Evolutionary conservation across 2,888 invertebrate genomes (phyloP).

Genomic region (Erebia palarica): DNA sequence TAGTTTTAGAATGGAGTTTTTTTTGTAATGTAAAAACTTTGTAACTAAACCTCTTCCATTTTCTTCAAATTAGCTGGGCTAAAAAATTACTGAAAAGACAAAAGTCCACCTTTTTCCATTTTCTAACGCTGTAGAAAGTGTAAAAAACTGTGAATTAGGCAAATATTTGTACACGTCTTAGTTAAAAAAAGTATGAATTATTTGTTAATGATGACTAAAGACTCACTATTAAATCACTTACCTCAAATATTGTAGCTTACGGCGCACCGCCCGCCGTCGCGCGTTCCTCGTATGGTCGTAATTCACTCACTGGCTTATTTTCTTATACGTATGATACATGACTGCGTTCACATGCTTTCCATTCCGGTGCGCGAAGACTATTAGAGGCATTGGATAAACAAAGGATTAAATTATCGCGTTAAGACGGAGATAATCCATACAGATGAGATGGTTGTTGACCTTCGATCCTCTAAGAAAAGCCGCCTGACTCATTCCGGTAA

Average conservation of each 20-base stretch:
- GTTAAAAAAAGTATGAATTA: conserved; percentile 50
- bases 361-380: conserved; percentile 71
- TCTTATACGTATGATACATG: conserved; percentile 78
- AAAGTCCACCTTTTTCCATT: too few species aligned
- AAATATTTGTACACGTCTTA: not conserved
- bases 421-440: conserved; percentile 77
- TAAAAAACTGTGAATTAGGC: not conserved
- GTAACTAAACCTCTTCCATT: too few species aligned
- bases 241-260: conserved; percentile 57
- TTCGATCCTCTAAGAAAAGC: conserved; percentile 55
- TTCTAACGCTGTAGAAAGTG: not conserved
- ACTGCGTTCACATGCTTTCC: conserved; percentile 62
- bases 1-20: too few species aligned
- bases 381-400: conserved; percentile 79
- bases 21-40: too few species aligned
- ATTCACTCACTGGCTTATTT: conserved; percentile 74
- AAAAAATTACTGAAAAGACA: too few species aligned
- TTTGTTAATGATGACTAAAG: conserved; percentile 45
- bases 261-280: conserved; percentile 49
- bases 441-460: conserved; percentile 79
- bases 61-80: too few species aligned
- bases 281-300: conserved; percentile 50
- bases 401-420: conserved; percentile 79
- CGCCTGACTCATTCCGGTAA: conserved; percentile 43
- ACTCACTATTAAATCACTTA: conserved; percentile 36